phyloP scores from a whole-genome alignment of 2,888 invertebrate species.

The Zygogramma bicolorata region DNA sequence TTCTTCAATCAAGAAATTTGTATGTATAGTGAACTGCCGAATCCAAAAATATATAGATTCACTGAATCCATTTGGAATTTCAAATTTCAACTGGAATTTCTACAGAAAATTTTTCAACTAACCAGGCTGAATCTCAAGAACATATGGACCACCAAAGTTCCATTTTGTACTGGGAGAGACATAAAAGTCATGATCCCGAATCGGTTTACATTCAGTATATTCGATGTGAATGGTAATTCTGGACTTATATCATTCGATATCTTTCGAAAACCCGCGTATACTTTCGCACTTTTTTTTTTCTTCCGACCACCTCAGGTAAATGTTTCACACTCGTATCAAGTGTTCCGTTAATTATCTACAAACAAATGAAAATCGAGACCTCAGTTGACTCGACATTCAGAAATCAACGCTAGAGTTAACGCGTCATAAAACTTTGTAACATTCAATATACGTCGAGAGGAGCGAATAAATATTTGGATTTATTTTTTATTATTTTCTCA shows the following conservation, averaged over 20 bases:
- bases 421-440: neutral
- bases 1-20: too few species aligned
- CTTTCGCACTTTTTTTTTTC: neutral
- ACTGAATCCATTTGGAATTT: too few species aligned
- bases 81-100: too few species aligned
- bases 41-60: too few species aligned
- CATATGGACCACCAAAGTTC: too few species aligned
- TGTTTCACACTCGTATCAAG: neutral
- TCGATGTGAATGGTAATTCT: too few species aligned
- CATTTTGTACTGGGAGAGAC: too few species aligned
- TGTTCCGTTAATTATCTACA: neutral
- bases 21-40: too few species aligned
- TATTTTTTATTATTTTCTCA: neutral
- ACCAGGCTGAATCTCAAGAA: too few species aligned
- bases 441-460: neutral
- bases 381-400: neutral
- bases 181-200: too few species aligned
- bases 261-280: neutral
- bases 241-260: neutral
- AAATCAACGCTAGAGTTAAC: slow-evolving; percentile 5
- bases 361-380: slow-evolving; percentile 7
- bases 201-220: too few species aligned
- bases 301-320: neutral
- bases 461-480: neutral
- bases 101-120: too few species aligned